A percentile compares a stretch with the other conserved stretches of the same genome.
Conservation (phyloP, 2,113 vertebrate genomes). For the Corydoras maculifer region DNA sequence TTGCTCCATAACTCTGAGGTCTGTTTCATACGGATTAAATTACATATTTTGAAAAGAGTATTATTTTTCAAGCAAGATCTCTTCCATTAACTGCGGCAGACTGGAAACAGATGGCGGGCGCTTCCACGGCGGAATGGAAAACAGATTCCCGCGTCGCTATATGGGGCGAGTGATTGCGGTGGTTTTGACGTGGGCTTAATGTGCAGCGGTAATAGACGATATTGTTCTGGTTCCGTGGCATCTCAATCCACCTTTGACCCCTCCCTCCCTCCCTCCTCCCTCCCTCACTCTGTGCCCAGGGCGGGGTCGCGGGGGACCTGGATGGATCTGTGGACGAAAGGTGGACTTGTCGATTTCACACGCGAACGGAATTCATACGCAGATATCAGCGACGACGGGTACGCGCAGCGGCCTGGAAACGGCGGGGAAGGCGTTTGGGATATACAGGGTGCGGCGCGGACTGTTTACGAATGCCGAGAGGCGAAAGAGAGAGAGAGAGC, state of each 20-base stretch:
- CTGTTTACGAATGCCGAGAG: no score
- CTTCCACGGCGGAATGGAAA: slow-evolving; percentile 46
- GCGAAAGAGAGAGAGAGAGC: no score
- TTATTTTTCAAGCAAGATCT: slow-evolving; percentile 45
- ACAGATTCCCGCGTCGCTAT: slow-evolving; percentile 48
- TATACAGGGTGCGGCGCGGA: no score
- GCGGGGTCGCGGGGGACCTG: no score
- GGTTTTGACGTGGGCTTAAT: slow-evolving; percentile 41
- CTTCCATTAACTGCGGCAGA: slow-evolving; percentile 49
- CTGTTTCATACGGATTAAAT: slow-evolving; percentile 50
- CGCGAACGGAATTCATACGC: no score
- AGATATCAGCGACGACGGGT: no score
- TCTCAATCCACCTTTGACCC: slow-evolving; percentile 40
- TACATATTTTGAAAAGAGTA: slow-evolving; percentile 48
- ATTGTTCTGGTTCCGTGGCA: slow-evolving; percentile 44
- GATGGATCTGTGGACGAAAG: no score
- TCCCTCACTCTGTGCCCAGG: no score
- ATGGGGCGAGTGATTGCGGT: slow-evolving; percentile 41
- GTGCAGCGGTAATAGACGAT: slow-evolving; percentile 35
- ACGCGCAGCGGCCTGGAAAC: no score
- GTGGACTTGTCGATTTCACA: no score
- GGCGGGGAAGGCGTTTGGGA: no score
- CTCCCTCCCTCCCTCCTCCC: background rate
- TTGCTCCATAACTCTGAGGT: slow-evolving; percentile 39
- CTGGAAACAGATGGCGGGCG: slow-evolving; percentile 53